These are phyloP conservation scores for Chaetops frenatus DNA, from an alignment of 2,113 vertebrate species.

Conservation along the genomic window DNA sequence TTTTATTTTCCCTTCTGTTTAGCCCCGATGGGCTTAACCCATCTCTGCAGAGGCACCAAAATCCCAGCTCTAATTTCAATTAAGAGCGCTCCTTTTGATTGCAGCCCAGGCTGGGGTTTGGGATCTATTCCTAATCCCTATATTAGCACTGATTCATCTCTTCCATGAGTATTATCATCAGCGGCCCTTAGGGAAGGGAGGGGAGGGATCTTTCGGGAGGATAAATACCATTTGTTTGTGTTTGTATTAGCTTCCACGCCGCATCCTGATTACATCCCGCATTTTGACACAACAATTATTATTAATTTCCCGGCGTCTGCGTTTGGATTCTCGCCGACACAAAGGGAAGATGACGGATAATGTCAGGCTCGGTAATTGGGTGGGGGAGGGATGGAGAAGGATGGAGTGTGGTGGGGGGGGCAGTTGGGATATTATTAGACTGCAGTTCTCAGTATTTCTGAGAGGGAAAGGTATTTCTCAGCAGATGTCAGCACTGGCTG, in stretches of 20 bases:
- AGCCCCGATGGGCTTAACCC: constrained; percentile 44
- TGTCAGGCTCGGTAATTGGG: constrained; percentile 67
- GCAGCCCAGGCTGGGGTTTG: constrained; percentile 19
- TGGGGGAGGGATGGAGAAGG: constrained; percentile 35
- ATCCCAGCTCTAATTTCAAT: constrained; percentile 74
- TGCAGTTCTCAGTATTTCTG: neutral
- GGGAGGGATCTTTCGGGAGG: constrained; percentile 62
- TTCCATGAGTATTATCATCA: constrained; percentile 51
- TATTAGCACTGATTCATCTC: constrained; percentile 68
- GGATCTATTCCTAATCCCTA: constrained; percentile 68
- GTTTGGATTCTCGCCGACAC: constrained; percentile 62
- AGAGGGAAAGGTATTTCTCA: constrained; percentile 29
- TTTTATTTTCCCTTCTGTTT: constrained; percentile 56
- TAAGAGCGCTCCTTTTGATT: constrained; percentile 37
- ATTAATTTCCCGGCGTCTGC: constrained; percentile 74
- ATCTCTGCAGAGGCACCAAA: constrained; percentile 58
- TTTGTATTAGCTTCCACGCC: constrained; percentile 70
- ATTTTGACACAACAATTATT: constrained; percentile 73
- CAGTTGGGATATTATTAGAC: constrained; percentile 60
- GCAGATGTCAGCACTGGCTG: neutral
- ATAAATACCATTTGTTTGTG: constrained; percentile 78
- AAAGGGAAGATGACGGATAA: constrained; percentile 68
- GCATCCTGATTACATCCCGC: constrained; percentile 70
- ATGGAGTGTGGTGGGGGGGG: neutral
- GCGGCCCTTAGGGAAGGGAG: constrained; percentile 33